A percentile compares a stretch with the other conserved stretches of the same genome.
phyloP scores from a whole-genome alignment of 2,113 vertebrate species.

The Tapirus terrestris region DNA sequence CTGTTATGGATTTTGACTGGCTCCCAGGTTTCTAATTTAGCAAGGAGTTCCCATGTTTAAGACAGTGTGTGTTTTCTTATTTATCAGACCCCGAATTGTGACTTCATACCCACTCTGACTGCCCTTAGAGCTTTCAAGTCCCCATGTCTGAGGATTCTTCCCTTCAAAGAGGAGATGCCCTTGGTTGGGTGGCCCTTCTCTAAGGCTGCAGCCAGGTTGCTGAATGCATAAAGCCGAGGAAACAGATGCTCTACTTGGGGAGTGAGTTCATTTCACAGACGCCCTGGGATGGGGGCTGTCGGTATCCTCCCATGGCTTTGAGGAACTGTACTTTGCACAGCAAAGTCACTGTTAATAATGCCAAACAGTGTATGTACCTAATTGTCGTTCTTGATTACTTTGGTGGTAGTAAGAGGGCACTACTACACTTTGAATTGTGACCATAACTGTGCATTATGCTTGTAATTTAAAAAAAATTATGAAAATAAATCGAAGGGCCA shows the following conservation, averaged over 20 bases:
- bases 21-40: constrained; percentile 84
- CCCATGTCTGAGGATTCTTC: background rate
- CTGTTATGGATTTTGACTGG: constrained; percentile 81
- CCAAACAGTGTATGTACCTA: background rate
- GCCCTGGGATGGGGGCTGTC: background rate
- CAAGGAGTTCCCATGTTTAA: constrained; percentile 72
- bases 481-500: background rate
- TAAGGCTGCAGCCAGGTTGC: background rate
- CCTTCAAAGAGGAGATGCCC: background rate
- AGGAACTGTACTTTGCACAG: background rate
- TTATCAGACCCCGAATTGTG: constrained; percentile 45
- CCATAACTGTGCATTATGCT: background rate
- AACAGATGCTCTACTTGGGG: background rate
- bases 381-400: background rate
- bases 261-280: background rate
- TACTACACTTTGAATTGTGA: background rate
- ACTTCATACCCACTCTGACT: background rate
- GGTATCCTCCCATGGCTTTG: background rate
- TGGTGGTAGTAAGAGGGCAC: too few relatives aligned
- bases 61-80: constrained; percentile 68
- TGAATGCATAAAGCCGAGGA: rapidly evolving
- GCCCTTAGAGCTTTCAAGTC: background rate
- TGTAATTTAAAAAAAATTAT: background rate
- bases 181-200: background rate
- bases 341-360: background rate